Conservation (phyloP, 2,888 invertebrate species). For the Xylocampa areola region DNA sequence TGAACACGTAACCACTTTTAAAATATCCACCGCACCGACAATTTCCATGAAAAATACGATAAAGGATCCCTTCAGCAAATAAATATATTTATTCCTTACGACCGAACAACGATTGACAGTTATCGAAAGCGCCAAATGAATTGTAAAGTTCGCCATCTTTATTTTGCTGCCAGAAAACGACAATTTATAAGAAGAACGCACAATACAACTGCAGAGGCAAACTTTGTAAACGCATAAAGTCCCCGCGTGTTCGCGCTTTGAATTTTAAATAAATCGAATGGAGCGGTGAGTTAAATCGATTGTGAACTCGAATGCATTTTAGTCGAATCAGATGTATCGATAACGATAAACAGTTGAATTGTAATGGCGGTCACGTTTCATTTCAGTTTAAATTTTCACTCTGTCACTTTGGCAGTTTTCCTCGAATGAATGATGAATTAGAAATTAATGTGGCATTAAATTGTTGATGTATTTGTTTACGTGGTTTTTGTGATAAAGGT, state of each 20-base stretch:
- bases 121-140: conserved; percentile 81
- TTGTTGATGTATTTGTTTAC: conserved; percentile 48
- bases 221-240: conserved; percentile 75
- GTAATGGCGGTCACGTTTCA: conserved; percentile 76
- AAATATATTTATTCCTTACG: conserved; percentile 81
- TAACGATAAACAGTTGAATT: conserved; percentile 69
- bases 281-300: conserved; percentile 85
- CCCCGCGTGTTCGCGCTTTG: conserved; percentile 80
- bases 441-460: conserved; percentile 52
- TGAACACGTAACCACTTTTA: conserved; percentile 32
- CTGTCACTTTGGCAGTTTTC: conserved; percentile 67
- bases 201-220: conserved; percentile 54
- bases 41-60: conserved; percentile 79
- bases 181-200: conserved; percentile 23
- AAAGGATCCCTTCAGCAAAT: conserved; percentile 78
- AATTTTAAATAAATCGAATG: conserved; percentile 81
- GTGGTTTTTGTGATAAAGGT: conserved; percentile 17
- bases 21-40: conserved; percentile 59
- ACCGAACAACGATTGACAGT: conserved; percentile 79
- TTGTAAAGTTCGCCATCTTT: conserved; percentile 64
- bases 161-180: conserved; percentile 44
- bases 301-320: conserved; percentile 82
- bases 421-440: conserved; percentile 61
- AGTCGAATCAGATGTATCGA: conserved; percentile 79
- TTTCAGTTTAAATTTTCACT: conserved; percentile 77